Percentiles rank a stretch among this genome's conserved stretches.
Evolutionary conservation across 1,140 invertebrate species (phyloP).

Genomic region (Sycophila sp.): DNA sequence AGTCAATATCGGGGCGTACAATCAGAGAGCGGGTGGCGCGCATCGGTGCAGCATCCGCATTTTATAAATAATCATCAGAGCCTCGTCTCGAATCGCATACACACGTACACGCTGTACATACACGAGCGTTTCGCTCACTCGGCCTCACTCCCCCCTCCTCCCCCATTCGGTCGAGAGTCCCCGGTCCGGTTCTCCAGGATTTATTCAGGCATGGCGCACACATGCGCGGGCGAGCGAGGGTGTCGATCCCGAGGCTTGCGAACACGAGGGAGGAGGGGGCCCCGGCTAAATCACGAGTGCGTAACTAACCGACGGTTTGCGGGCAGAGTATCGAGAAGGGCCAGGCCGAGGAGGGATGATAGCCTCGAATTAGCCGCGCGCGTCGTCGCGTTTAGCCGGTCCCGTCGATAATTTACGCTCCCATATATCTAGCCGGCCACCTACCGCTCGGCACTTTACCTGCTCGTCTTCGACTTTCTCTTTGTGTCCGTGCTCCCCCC

Average conservation of each 20-base stretch:
- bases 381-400: too few relatives aligned
- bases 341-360: too few relatives aligned
- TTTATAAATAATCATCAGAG: conserved; percentile 23
- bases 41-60: neutral
- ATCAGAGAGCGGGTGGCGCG: too few relatives aligned
- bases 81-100: too few relatives aligned
- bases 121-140: neutral
- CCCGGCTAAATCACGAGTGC: conserved; percentile 39
- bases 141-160: neutral
- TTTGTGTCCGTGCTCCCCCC: neutral
- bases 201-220: neutral
- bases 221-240: too few relatives aligned
- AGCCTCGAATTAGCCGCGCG: neutral
- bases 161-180: neutral
- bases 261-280: neutral
- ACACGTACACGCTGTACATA: too few relatives aligned
- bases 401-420: neutral
- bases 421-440: too few relatives aligned
- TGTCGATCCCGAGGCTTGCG: neutral
- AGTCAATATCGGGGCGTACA: too few relatives aligned
- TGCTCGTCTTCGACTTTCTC: neutral
- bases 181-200: conserved; percentile 23
- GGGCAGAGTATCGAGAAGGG: too few relatives aligned
- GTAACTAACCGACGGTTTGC: conserved; percentile 38
- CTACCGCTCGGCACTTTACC: neutral